A percentile compares a stretch with the other conserved stretches of the same genome.
phyloP scores from a whole-genome alignment of 64 coral and sea anemone genomes.

The Stichodactyla helianthus region DNA sequence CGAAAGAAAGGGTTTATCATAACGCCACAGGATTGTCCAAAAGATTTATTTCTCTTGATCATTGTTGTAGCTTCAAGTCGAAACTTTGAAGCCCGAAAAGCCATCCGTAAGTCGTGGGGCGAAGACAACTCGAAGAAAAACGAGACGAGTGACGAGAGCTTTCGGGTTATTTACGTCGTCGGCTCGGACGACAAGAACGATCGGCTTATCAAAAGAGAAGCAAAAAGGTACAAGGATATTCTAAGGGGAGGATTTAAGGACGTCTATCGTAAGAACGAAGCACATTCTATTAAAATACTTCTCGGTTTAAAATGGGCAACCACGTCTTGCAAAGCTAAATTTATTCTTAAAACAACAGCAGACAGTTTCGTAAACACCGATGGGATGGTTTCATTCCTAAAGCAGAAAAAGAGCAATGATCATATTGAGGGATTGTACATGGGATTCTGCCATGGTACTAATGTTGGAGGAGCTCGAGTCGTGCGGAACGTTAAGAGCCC shows the following conservation, averaged over 20 bases:
- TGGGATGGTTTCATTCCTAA: conserved; percentile 49
- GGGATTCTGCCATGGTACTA: conserved; percentile 59
- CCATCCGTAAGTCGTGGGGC: conserved; percentile 79
- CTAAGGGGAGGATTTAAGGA: conserved; percentile 74
- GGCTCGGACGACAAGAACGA: conserved; percentile 77
- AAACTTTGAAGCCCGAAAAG: conserved; percentile 79
- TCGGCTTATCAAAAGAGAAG: conserved; percentile 65
- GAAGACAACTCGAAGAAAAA: conserved; percentile 9
- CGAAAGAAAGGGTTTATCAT: conserved; percentile 25
- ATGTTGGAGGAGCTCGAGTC: conserved; percentile 40
- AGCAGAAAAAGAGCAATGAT: not conserved
- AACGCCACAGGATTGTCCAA: conserved; percentile 36
- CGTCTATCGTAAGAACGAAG: conserved; percentile 67
- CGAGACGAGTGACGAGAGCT: conserved; percentile 28
- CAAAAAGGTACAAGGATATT: conserved; percentile 56
- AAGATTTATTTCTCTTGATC: conserved; percentile 48
- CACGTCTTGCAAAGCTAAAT: conserved; percentile 39
- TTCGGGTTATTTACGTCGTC: conserved; percentile 64
- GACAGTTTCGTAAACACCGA: conserved; percentile 78
- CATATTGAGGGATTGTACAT: conserved; percentile 34
- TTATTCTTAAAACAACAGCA: conserved; percentile 55
- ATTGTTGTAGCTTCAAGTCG: conserved; percentile 62
- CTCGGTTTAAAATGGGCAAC: conserved; percentile 79
- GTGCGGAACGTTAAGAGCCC: conserved; percentile 70
- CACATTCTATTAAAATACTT: conserved; percentile 64